These are phyloP conservation scores for Kryptolebias ocellatus DNA, from an alignment of 2,797 vertebrate genomes.

Conservation along the genomic window DNA sequence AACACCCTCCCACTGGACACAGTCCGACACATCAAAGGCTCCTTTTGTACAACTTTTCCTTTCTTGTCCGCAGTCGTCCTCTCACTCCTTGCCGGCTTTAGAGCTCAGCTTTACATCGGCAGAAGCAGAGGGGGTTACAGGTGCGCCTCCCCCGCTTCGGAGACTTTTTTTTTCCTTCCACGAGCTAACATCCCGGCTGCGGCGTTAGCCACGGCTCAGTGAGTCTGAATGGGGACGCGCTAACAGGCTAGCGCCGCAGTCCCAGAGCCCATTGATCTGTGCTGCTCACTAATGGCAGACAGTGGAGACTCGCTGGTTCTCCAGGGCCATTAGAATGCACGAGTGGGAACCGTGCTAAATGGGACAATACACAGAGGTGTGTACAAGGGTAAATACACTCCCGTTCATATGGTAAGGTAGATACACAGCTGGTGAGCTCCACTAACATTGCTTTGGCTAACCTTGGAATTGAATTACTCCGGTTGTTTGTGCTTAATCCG, in stretches of 20 bases:
- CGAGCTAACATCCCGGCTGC: constrained; percentile 65
- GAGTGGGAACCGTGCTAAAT: constrained; percentile 66
- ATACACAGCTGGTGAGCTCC: constrained; percentile 45
- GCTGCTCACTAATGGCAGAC: constrained; percentile 68
- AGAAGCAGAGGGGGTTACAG: constrained; percentile 52
- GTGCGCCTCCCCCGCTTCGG: constrained; percentile 52
- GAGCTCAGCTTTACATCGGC: constrained; percentile 38
- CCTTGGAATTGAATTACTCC: constrained; percentile 59
- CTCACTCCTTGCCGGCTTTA: constrained; percentile 36
- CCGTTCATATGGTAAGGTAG: constrained; percentile 50
- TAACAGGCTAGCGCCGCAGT: constrained; percentile 63
- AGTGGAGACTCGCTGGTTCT: constrained; percentile 58
- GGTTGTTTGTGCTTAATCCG: constrained; percentile 40
- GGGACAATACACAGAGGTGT: constrained; percentile 70
- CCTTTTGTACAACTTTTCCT: constrained; percentile 17
- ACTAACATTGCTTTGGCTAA: constrained; percentile 61
- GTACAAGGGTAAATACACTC: constrained; percentile 68
- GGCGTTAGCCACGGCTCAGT: constrained; percentile 75
- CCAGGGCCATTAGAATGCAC: constrained; percentile 73
- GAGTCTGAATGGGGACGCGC: constrained; percentile 67
- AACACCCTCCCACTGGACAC: constrained; percentile 15
- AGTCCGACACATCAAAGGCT: constrained; percentile 31
- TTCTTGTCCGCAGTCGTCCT: constrained; percentile 13
- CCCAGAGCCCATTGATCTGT: constrained; percentile 77
- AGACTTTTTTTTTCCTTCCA: constrained; percentile 42